Conservation (phyloP, 2,888 invertebrate genomes). For the Caenorhabditis sinica region DNA sequence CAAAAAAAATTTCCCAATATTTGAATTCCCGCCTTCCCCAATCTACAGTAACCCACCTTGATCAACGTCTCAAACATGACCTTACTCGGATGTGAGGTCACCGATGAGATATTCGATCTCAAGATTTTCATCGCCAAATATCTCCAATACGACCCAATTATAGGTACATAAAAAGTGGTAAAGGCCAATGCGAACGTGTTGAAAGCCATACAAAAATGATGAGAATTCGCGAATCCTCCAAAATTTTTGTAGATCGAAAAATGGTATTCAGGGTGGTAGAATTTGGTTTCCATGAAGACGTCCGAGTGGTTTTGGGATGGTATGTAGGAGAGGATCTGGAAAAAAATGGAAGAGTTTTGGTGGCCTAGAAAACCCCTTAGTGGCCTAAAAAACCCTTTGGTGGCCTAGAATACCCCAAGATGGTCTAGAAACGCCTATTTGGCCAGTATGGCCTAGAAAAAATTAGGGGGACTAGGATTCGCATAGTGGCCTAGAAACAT, state of each 20-base stretch:
- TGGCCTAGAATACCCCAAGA: too few species aligned
- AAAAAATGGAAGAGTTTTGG: background rate
- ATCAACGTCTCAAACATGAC: slow-evolving; percentile 19
- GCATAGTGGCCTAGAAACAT: background rate
- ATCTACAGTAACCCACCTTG: slow-evolving; percentile 2
- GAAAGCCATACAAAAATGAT: slow-evolving; percentile 36
- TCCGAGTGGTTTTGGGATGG: slow-evolving; percentile 13
- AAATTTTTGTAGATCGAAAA: slow-evolving; percentile 33
- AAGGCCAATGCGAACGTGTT: slow-evolving; percentile 14
- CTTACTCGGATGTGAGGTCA: slow-evolving; percentile 14
- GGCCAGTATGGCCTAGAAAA: too few species aligned
- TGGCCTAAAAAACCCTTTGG: background rate
- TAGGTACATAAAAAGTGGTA: slow-evolving; percentile 36
- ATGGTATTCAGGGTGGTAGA: slow-evolving; percentile 37
- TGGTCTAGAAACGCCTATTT: too few species aligned
- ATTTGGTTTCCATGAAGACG: slow-evolving; percentile 35
- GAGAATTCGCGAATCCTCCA: slow-evolving; percentile 46
- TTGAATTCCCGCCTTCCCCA: too few species aligned
- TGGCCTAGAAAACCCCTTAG: background rate
- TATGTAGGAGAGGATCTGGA: slow-evolving; percentile 26
- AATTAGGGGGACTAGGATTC: too few species aligned
- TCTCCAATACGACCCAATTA: slow-evolving; percentile 30
- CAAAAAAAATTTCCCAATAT: too few species aligned
- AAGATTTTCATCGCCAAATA: slow-evolving; percentile 13
- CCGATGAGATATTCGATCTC: slow-evolving; percentile 5